Evolutionary conservation across 2,113 vertebrate species (phyloP).

Genomic region (Hippocampus comes): DNA sequence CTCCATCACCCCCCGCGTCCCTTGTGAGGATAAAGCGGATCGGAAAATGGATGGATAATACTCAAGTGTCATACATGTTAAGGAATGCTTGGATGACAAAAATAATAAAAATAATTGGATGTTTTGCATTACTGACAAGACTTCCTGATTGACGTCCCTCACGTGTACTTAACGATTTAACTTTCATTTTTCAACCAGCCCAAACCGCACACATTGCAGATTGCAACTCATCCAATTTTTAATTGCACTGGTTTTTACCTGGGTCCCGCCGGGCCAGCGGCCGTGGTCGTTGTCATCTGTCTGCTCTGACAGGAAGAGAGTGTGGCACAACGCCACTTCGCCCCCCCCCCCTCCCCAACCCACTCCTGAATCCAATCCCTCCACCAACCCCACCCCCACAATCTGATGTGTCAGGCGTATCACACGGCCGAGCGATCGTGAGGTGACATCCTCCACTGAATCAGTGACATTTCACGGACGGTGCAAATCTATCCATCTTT

Average conservation of each 20-base stretch:
- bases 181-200: conserved; percentile 66
- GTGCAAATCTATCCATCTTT: conserved; percentile 82
- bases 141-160: conserved; percentile 57
- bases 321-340: conserved; percentile 65
- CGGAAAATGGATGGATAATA: too few relatives aligned
- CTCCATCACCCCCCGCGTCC: too few relatives aligned
- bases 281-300: conserved; percentile 78
- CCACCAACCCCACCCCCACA: conserved; percentile 40
- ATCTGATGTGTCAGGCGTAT: conserved; percentile 79
- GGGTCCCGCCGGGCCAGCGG: conserved; percentile 67
- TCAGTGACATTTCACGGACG: conserved; percentile 83
- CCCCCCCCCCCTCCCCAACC: background rate
- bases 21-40: too few relatives aligned
- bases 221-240: conserved; percentile 79
- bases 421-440: conserved; percentile 76
- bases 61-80: background rate
- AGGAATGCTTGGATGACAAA: background rate
- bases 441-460: conserved; percentile 82
- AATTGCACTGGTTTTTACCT: conserved; percentile 77
- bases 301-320: conserved; percentile 72
- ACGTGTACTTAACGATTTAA: conserved; percentile 61
- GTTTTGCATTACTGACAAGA: conserved; percentile 32
- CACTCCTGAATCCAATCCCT: too few relatives aligned
- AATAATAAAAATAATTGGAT: background rate
- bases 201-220: conserved; percentile 71